Evolutionary conservation across 2,113 vertebrate genomes (phyloP), one percentile per base, ranked within the genome.

Genomic region (Gopherus flavomarginatus): DNA sequence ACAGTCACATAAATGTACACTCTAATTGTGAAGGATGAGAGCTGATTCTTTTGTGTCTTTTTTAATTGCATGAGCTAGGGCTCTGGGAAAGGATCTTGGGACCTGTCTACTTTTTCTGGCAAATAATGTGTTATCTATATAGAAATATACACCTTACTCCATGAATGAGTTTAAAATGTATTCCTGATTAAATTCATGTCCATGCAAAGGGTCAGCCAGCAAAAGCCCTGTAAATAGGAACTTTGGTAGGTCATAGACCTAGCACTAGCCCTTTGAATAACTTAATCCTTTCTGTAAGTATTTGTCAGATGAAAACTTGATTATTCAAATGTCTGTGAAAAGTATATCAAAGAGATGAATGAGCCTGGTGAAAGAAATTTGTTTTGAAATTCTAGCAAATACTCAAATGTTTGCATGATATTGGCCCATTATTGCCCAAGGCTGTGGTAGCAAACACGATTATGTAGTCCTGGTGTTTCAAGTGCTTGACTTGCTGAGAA

Each of bases 1-100:
- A 0, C 24, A 29, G n/a, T 69, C 62, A 6, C 52, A 2, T 0
- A 35, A 2, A 49, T 78, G 5, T 11, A 35, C 0, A 29, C 3
- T 2, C 31, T n/a, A 87, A 49, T 14, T 24, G 2, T 0, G 11
- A 26, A 82, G 52, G 75, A 65, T 12, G 2, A 75, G 35, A 49
- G 31, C 12, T 49, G 49, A 9, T 78, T 16, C 83, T 53, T 88
- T 88, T 54, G 49, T 10, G 10, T 8, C 9, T 57, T 24, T 81
- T 72, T 57, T 38, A 54, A 56, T 16, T 85, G 4, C 26, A 35
- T 8, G 21, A 35, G 13, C 4, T 44, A 59, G 42, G 47, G 35
- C 26, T 47, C 22, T 5, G 3, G 19, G 9, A 21, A 19, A 21
- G 35, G 27, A 69, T 85, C 19, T 77, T 22, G 5, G 65, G 42